Evolutionary conservation across 2,113 vertebrate species (phyloP), one percentile per base, ranked within the genome.

Genomic region (Trogon surrucura): DNA sequence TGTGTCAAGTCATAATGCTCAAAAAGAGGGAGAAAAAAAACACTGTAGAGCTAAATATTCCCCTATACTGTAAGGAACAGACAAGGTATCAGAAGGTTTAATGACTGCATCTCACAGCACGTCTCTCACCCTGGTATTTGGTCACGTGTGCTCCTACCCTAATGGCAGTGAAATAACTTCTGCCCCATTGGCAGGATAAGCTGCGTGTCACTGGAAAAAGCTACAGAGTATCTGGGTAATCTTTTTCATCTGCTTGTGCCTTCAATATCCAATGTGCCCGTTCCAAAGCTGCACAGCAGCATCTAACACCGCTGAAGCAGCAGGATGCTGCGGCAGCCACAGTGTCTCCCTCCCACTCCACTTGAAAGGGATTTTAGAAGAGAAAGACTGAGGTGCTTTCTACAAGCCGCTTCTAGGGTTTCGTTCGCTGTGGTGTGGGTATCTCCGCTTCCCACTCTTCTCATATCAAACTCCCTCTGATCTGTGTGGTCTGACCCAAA

Each of bases 401-500:
- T 93, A 47, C 50, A 69, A 93, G 92, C 84, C 0, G 0, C 38
- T 86, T 93, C 88, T 84, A 88, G 65, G 41, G 15, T 94, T 93
- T 92, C 17, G 0, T 48, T 60, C 78, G 36, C 72, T 84, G 34
- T 74, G 38, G 26, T 45, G 79, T 0, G 0, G 56, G 61, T 91
- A 65, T 93, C 41, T 78, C 64, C 6, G 21, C 65, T 93, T 91
- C 75, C 88, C 71, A 83, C 51, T 26, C 86, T 71, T 51, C 80
- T 41, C 47, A n/a, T 71, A 94, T 74, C 32, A 77, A 85, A 16
- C n/a, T 93, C 65, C 45, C 53, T 93, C 67, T 94, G 85, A 88
- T 93, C 57, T 96, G 77, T 84, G 82, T 95, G 85, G 88, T 95
- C 95, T 86, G 66, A 78, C 73, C 51, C 93, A 92, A 85, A 61